Conservation (phyloP, 2,113 vertebrate genomes). For the Phaetusa simplex region DNA sequence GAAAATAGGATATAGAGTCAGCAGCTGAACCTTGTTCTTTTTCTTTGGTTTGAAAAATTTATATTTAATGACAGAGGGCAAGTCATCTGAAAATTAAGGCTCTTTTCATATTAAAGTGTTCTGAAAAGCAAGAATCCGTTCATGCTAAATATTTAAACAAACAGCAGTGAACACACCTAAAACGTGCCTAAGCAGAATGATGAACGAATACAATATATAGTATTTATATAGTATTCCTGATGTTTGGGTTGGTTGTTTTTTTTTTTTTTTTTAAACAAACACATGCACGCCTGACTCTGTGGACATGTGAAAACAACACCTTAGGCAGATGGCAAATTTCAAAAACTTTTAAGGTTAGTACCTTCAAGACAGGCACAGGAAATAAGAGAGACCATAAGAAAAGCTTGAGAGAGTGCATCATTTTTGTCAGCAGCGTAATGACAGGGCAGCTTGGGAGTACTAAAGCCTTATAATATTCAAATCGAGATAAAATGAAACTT, state of each 20-base stretch:
- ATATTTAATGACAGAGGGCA: neutral
- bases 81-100: neutral
- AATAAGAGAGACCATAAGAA: neutral
- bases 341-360: neutral
- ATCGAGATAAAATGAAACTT: neutral
- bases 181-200: neutral
- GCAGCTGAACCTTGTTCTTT: neutral
- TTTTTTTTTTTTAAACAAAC: neutral
- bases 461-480: neutral
- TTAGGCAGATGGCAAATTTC: neutral
- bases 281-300: neutral
- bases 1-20: neutral
- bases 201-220: neutral
- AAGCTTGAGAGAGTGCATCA: fast-evolving
- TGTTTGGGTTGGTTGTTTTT: neutral
- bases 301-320: neutral
- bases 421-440: neutral
- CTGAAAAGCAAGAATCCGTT: neutral
- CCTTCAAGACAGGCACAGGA: neutral
- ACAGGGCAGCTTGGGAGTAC: neutral
- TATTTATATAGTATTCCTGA: neutral
- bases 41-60: neutral
- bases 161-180: neutral
- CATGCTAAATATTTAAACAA: neutral
- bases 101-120: neutral